Evolutionary conservation across 2,797 vertebrate species (phyloP), one percentile per base, ranked within the genome.

Genomic region (Sebastes matsubarae): DNA sequence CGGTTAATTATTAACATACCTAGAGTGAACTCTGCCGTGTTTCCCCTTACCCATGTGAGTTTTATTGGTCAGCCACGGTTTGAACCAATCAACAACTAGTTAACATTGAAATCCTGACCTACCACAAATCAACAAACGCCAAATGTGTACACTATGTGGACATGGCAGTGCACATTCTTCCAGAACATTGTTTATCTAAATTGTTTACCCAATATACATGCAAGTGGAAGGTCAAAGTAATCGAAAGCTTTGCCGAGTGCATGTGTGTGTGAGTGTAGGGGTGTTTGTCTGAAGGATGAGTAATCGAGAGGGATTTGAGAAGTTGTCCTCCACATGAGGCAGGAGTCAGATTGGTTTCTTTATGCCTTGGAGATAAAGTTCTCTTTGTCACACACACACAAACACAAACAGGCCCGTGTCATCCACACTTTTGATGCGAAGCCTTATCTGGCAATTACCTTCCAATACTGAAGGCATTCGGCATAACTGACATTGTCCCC

Each of bases 391-490:
- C 69, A 0, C 57, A 60, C 50, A 68, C 77, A 71, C 22, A 63
- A 57, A 65, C 27, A 75, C 67, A 57, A 68, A 70, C 63, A 0
- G 8, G 10, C 34, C 50, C 55, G 30, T 80, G 78, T 70, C 82
- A 83, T 64, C n/a, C 61, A 72, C 68, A 71, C 69, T 72, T 80
- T 61, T 84, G 69, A 87, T 68, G 80, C 65, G 52, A 38, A 34
- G 67, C 52, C 81, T 92, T 92, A 90, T 93, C 91, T 93, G 87
- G 88, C 79, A 79, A 60, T 86, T 87, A 85, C 82, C 86, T 78
- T 88, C 71, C 77, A 82, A 68, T 71, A 79, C 68, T 71, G 84
- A 52, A 73, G 73, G 70, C 70, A 63, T 84, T 87, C 58, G 59
- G 72, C 87, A 76, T 55, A 84, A 79, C 86, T 66, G 81, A 73